Evolutionary conservation across 2,113 vertebrate genomes (phyloP).

Genomic region (Phodopus roborovskii): DNA sequence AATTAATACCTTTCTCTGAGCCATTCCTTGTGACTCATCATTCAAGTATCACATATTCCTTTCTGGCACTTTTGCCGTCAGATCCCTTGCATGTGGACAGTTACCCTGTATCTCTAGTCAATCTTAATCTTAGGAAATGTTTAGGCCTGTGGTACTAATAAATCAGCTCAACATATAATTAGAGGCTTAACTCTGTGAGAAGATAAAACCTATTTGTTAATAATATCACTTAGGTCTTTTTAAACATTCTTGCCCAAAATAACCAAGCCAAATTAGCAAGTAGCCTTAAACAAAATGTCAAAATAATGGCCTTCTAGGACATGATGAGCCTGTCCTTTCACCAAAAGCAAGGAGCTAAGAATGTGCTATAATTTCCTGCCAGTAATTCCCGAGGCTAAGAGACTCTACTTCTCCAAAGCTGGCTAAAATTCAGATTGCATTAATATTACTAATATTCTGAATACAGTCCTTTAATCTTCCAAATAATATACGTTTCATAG

Average conservation of each 20-base stretch:
- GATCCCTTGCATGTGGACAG: slow-evolving; percentile 70
- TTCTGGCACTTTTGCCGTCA: slow-evolving; percentile 42
- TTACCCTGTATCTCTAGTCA: slow-evolving; percentile 71
- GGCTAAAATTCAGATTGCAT: slow-evolving; percentile 45
- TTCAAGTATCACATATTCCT: slow-evolving; percentile 63
- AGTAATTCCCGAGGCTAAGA: slow-evolving; percentile 37
- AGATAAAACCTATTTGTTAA: slow-evolving; percentile 81
- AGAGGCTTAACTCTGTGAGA: slow-evolving; percentile 78
- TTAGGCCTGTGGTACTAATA: slow-evolving; percentile 80
- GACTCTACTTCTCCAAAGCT: slow-evolving; percentile 18
- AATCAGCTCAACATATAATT: slow-evolving; percentile 79
- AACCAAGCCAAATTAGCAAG: slow-evolving; percentile 74
- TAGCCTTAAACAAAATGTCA: slow-evolving; percentile 75
- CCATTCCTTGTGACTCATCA: slow-evolving; percentile 76
- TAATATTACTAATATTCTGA: neutral
- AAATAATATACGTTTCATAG: neutral
- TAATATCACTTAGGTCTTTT: slow-evolving; percentile 78
- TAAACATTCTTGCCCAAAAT: slow-evolving; percentile 74
- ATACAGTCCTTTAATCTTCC: slow-evolving; percentile 21
- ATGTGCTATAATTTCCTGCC: slow-evolving; percentile 11
- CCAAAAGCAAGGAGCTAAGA: slow-evolving; percentile 31
- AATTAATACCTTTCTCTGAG: slow-evolving; percentile 80
- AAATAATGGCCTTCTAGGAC: slow-evolving; percentile 68
- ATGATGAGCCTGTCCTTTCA: slow-evolving; percentile 35
- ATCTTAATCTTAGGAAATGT: slow-evolving; percentile 81